phyloP scores from a whole-genome alignment of 2,888 invertebrate species.

The Caenorhabditis drosophilae region DNA sequence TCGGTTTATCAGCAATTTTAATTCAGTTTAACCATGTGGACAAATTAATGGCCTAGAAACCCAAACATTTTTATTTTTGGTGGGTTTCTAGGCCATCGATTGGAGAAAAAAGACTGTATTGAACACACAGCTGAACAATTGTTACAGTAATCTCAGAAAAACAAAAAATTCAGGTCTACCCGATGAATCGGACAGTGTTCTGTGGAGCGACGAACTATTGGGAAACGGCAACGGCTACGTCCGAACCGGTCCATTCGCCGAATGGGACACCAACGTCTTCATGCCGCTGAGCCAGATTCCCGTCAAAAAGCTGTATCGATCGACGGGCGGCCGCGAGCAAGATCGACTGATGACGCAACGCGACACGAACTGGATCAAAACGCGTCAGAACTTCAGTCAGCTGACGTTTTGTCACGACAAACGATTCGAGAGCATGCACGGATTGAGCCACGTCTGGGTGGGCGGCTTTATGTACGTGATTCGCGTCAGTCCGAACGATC shows the following conservation, averaged over 20 bases:
- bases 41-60: no score
- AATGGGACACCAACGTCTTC: constrained; percentile 66
- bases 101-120: no score
- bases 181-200: constrained; percentile 62
- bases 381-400: constrained; percentile 53
- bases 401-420: constrained; percentile 67
- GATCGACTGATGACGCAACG: constrained; percentile 61
- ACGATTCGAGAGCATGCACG: constrained; percentile 68
- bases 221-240: constrained; percentile 67
- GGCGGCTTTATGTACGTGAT: constrained; percentile 69
- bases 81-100: no score
- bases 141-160: no score
- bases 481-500: constrained; percentile 57
- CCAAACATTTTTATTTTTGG: background rate
- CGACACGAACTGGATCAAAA: constrained; percentile 64
- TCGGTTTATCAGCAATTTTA: no score
- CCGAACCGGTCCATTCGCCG: constrained; percentile 60
- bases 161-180: constrained; percentile 63
- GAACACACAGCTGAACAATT: no score
- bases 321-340: constrained; percentile 61
- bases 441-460: constrained; percentile 67
- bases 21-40: no score
- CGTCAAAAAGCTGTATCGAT: constrained; percentile 65
- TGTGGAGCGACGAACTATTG: constrained; percentile 65
- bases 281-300: constrained; percentile 67